A percentile compares a stretch with the other conserved stretches of the same genome.
Conservation (phyloP, 2,797 vertebrate species). For the Vespertilio murinus region DNA sequence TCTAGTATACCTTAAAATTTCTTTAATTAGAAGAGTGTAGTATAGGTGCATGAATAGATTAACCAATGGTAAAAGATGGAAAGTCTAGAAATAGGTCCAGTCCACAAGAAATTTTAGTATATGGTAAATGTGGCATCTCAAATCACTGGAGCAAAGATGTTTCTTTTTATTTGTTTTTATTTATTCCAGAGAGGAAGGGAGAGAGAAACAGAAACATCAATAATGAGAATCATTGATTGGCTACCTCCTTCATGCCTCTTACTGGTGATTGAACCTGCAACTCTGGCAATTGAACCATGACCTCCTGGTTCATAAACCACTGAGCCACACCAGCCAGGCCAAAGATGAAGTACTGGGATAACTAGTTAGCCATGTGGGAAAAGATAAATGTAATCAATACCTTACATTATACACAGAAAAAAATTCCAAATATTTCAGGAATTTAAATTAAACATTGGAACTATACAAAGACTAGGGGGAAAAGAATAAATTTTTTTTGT, state of each 20-base stretch:
- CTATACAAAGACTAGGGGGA: background rate
- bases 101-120: background rate
- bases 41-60: background rate
- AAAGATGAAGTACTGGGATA: slow-evolving; percentile 1
- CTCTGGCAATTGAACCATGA: too few relatives aligned
- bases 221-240: too few relatives aligned
- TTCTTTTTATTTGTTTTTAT: too few relatives aligned
- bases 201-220: too few relatives aligned
- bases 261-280: too few relatives aligned
- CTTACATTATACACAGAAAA: background rate
- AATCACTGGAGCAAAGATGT: slow-evolving; percentile 1
- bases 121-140: background rate
- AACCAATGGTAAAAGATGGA: background rate
- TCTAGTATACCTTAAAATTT: background rate
- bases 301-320: too few relatives aligned
- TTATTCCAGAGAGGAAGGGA: too few relatives aligned
- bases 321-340: too few relatives aligned
- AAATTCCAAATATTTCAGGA: background rate
- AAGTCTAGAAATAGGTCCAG: background rate
- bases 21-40: background rate
- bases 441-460: background rate
- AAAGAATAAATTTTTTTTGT: background rate
- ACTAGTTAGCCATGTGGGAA: background rate
- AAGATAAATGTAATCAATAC: background rate
- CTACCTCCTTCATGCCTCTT: too few relatives aligned